A percentile compares a stretch with the other conserved stretches of the same genome.
Evolutionary conservation across 2,888 invertebrate genomes (phyloP).

Genomic region (Philopedon plagiatum): DNA sequence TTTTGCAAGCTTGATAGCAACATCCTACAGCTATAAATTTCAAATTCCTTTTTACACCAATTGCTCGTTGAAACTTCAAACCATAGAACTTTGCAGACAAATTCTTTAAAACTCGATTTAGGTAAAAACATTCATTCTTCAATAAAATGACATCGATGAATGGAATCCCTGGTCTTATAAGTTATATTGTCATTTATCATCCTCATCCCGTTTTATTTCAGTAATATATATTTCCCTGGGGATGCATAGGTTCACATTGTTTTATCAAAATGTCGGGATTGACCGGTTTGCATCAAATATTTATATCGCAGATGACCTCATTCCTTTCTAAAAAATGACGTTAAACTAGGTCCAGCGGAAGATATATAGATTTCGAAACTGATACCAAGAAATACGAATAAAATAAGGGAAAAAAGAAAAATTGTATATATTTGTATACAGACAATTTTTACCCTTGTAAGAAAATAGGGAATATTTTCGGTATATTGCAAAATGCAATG

Average conservation of each 20-base stretch:
- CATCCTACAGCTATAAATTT: too few relatives aligned
- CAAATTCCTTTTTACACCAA: too few relatives aligned
- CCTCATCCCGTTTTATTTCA: not conserved
- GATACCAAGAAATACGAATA: not conserved
- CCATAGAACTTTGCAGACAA: not conserved
- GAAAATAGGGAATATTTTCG: too few relatives aligned
- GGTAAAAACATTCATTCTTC: not conserved
- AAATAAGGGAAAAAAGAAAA: not conserved
- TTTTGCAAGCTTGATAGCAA: too few relatives aligned
- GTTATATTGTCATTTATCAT: conserved; percentile 26
- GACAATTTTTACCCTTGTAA: too few relatives aligned
- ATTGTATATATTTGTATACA: too few relatives aligned
- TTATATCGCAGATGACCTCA: conserved; percentile 32
- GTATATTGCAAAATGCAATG: too few relatives aligned
- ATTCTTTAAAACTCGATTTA: not conserved
- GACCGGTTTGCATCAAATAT: conserved; percentile 43
- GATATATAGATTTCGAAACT: not conserved
- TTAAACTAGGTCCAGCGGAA: not conserved
- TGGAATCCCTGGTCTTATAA: not conserved
- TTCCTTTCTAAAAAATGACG: conserved; percentile 28
- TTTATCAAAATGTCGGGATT: conserved; percentile 39
- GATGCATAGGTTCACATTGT: conserved; percentile 41
- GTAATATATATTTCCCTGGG: conserved; percentile 35
- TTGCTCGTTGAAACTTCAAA: too few relatives aligned
- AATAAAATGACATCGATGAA: conserved; percentile 25